Base-by-base conservation (phyloP, 2,888 invertebrate genomes). In the Ametastegia equiseti region DNA sequence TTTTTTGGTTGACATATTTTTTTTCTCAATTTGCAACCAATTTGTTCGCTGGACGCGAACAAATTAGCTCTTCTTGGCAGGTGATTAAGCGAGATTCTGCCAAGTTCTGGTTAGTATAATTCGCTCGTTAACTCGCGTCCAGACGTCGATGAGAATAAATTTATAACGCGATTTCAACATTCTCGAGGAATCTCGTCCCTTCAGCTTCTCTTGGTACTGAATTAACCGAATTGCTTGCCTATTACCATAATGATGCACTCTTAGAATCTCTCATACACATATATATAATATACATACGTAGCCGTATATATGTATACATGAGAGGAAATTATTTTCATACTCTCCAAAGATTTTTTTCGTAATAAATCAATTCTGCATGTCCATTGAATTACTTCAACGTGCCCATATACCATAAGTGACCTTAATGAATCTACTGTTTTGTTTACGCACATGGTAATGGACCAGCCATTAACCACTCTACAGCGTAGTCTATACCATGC, bases 11-110 rank as follows among this genome's bases (percentile, higher is more conserved):
- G 75, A 75, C 75, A 75, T 50, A 30, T 39, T 80, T 73, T 54
- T 54, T 39, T 60, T 27, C 30, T 27, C 42, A 80, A 80, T 80
- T 80, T 80, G 73, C 80, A 80, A 80, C 71, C 73, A 71, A 80
- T 80, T 80, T 80, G 80, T 80, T 69, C 60, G 23, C 15, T 60
- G 39, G 80, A 80, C 71, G 80, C 80, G 54, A 54, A 80, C 80
- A 80, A 80, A 80, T 80, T 33, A 80, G 69, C 57, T 60, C 19
- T 45, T 75, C 75, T 75, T 75, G 75, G 54, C 75, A 54, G 60
- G 60, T 60, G 73, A 80, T 80, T 80, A 80, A 80, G 39, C 57
- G 80, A 42, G 80, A 75, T 69, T 80, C 80, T 57, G 80, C 60
- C 60, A 75, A 75, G 75, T 75, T 54, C 50, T 75, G 75, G 75